These are phyloP conservation scores for Dryocosmus kuriphilus DNA, from an alignment of 2,888 invertebrate genomes.

Conservation along the genomic window DNA sequence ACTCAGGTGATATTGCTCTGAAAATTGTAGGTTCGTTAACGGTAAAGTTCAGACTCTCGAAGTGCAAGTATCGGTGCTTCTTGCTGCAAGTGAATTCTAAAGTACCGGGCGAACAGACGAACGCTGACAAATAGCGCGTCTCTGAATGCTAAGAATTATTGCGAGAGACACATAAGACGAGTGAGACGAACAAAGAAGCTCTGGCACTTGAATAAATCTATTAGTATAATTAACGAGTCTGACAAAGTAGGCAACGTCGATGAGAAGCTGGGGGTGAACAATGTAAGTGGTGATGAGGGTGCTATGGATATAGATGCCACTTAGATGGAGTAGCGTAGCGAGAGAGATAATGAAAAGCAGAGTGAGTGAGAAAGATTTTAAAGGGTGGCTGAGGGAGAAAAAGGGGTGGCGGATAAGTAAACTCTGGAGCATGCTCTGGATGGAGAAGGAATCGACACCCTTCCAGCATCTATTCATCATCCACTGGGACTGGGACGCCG, in stretches of 20 bases:
- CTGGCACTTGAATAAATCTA: slow-evolving; percentile 38
- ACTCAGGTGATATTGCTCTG: background rate
- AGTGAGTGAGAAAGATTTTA: background rate
- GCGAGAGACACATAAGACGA: slow-evolving; percentile 34
- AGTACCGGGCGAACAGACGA: slow-evolving; percentile 31
- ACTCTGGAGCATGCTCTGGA: slow-evolving; percentile 9
- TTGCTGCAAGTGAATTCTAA: slow-evolving; percentile 31
- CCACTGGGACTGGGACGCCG: background rate
- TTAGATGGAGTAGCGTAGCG: slow-evolving; percentile 7
- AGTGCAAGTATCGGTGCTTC: background rate
- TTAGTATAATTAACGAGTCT: slow-evolving; percentile 40
- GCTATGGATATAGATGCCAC: slow-evolving; percentile 19
- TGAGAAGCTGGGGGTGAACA: slow-evolving; percentile 3
- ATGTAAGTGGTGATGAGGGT: slow-evolving; percentile 29
- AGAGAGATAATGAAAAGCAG: background rate
- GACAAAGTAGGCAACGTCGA: slow-evolving; percentile 27
- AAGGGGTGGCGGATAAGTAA: background rate
- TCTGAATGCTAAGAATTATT: slow-evolving; percentile 32
- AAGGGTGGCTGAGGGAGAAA: background rate
- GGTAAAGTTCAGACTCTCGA: slow-evolving; percentile 5
- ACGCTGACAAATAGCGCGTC: slow-evolving; percentile 37
- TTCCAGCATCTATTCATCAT: slow-evolving; percentile 6
- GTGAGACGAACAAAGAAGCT: slow-evolving; percentile 28
- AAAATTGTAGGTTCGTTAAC: slow-evolving; percentile 30
- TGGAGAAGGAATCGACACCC: slow-evolving; percentile 9